Percentiles rank a stretch among this genome's conserved stretches.
Evolutionary conservation across 2,888 invertebrate genomes (phyloP).

Genomic region (Drosophila rubida): DNA sequence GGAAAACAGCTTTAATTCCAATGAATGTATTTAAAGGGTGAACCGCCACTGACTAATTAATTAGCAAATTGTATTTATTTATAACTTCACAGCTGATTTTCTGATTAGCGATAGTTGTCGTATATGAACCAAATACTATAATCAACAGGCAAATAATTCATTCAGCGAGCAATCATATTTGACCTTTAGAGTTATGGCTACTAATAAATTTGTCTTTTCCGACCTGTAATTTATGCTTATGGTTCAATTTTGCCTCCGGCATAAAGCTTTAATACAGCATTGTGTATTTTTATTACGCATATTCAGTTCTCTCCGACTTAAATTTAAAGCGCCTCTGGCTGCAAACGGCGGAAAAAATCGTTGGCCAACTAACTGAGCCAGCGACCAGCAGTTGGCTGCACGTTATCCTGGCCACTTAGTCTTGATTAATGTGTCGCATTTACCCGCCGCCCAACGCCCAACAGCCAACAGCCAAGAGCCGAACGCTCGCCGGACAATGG

Average conservation of each 20-base stretch:
- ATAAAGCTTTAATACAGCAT: neutral
- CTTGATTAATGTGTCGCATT: conserved; percentile 73
- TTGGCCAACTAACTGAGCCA: conserved; percentile 32
- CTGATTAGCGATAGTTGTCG: neutral
- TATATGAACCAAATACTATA: neutral
- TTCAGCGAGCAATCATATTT: neutral
- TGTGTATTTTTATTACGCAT: neutral
- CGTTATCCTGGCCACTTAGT: conserved; percentile 72
- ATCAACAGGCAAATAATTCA: too few species aligned
- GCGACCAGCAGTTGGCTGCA: conserved; percentile 41
- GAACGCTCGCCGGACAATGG: conserved; percentile 3
- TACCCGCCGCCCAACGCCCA: conserved; percentile 33
- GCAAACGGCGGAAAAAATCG: neutral
- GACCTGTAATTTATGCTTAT: neutral
- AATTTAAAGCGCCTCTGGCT: conserved; percentile 34
- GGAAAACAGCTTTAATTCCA: too few species aligned
- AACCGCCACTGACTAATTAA: neutral
- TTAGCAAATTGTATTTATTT: neutral
- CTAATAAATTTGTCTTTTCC: neutral
- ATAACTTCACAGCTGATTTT: too few species aligned
- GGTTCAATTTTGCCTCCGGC: neutral
- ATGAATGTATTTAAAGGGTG: too few species aligned
- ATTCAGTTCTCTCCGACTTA: conserved; percentile 1
- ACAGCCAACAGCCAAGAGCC: too few species aligned
- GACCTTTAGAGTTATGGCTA: neutral